Evolutionary conservation across 2,113 vertebrate species (phyloP).

Genomic region (Erythrolamprus reginae): DNA sequence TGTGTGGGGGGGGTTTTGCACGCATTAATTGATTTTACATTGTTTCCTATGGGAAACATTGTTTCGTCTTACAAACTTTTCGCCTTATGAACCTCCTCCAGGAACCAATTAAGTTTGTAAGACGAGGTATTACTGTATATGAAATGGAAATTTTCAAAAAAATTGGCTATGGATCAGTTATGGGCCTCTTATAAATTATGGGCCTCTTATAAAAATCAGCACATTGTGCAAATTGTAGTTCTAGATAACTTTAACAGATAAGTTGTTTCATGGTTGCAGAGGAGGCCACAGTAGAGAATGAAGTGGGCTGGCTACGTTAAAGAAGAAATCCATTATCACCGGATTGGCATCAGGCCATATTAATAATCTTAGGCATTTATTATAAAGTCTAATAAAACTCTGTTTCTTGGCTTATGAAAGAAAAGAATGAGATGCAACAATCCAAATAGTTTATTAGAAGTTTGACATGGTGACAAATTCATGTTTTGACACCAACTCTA

Average conservation of each 20-base stretch:
- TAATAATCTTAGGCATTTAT: not conserved
- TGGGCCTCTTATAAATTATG: not conserved
- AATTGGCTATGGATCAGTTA: not conserved
- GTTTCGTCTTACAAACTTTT: too few species aligned
- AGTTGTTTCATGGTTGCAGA: not conserved
- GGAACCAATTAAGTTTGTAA: too few species aligned
- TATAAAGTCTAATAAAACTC: not conserved
- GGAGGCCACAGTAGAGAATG: not conserved
- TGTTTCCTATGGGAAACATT: too few species aligned
- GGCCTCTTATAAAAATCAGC: not conserved
- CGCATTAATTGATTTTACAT: too few species aligned
- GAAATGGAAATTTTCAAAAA: not conserved
- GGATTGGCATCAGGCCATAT: not conserved
- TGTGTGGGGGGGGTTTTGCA: too few species aligned
- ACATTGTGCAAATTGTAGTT: not conserved
- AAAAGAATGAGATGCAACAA: not conserved
- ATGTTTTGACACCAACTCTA: not conserved
- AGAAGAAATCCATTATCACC: not conserved
- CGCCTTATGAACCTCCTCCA: too few species aligned
- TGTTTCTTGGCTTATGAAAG: not conserved
- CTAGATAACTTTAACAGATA: not conserved
- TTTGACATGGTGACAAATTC: not conserved
- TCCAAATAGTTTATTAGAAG: not conserved
- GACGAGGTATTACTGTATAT: too few species aligned
- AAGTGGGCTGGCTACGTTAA: not conserved